These are phyloP conservation scores for Caenorhabditis virilis DNA, from an alignment of 2,888 invertebrate genomes.

Conservation along the genomic window DNA sequence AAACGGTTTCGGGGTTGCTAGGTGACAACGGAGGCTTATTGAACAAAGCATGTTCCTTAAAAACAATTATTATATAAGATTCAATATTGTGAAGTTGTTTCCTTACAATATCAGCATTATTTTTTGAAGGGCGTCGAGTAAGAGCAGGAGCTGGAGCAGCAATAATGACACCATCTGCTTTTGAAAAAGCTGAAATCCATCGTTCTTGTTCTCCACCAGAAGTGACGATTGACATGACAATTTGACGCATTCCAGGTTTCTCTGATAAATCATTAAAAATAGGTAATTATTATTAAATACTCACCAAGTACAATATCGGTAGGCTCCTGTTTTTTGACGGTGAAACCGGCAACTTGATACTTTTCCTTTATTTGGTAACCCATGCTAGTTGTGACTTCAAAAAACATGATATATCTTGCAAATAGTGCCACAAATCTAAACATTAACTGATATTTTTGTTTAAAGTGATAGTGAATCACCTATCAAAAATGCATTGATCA, in stretches of 20 bases:
- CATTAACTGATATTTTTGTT: no score
- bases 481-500: slow-evolving; percentile 75
- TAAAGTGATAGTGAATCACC: no score
- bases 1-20: slow-evolving; percentile 5
- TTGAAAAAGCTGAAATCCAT: slow-evolving; percentile 38
- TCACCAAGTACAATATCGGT: slow-evolving; percentile 23
- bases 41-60: slow-evolving; percentile 13
- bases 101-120: slow-evolving; percentile 13
- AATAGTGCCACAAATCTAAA: slow-evolving; percentile 86
- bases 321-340: slow-evolving; percentile 9
- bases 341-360: slow-evolving; percentile 18
- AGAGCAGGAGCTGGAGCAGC: no score
- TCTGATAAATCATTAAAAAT: no score
- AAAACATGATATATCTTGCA: slow-evolving; percentile 83
- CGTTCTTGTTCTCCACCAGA: slow-evolving; percentile 38
- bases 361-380: slow-evolving; percentile 76
- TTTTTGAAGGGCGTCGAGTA: slow-evolving; percentile 19
- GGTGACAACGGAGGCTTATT: slow-evolving; percentile 27
- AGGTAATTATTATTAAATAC: not conserved
- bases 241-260: slow-evolving; percentile 8
- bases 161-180: slow-evolving; percentile 26
- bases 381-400: slow-evolving; percentile 87
- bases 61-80: not conserved
- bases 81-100: not conserved
- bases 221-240: no score